A percentile compares a stretch with the other conserved stretches of the same genome.
Evolutionary conservation across 2,888 invertebrate species (phyloP).

Genomic region (Eupithecia subfuscata): DNA sequence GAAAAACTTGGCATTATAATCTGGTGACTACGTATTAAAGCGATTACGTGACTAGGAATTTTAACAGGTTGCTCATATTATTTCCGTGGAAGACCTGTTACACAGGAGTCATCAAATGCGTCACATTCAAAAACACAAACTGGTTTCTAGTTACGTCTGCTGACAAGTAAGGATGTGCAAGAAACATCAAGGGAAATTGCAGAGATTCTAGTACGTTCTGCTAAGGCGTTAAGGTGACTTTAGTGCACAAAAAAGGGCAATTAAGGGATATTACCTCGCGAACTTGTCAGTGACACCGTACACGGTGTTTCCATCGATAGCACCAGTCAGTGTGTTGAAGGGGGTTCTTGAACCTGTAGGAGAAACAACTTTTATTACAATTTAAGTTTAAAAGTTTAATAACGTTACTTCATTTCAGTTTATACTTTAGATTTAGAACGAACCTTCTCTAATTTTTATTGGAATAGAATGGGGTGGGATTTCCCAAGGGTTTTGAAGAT

Average conservation of each 20-base stretch:
- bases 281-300: slow-evolving; percentile 94
- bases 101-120: slow-evolving; percentile 11
- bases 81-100: slow-evolving; percentile 28
- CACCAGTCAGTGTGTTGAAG: slow-evolving; percentile 94
- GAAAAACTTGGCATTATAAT: neutral
- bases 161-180: neutral
- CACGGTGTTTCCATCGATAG: slow-evolving; percentile 94
- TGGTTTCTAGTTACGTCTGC: slow-evolving; percentile 5
- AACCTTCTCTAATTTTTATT: no score
- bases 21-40: neutral
- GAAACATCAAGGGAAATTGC: slow-evolving; percentile 12
- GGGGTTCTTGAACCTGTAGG: slow-evolving; percentile 89
- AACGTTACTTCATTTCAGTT: no score
- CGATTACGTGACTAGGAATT: slow-evolving; percentile 24
- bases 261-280: slow-evolving; percentile 83
- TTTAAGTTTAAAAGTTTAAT: no score
- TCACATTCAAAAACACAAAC: slow-evolving; percentile 12
- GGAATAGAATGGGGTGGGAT: no score
- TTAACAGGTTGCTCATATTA: slow-evolving; percentile 20
- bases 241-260: neutral
- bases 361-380: slow-evolving; percentile 16
- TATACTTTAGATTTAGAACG: no score
- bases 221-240: neutral
- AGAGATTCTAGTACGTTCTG: neutral
- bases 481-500: no score